A percentile compares a stretch with the other conserved stretches of the same genome.
These are phyloP conservation scores for Pandemis corylana DNA, from an alignment of 2,888 invertebrate species.

Conservation along the genomic window DNA sequence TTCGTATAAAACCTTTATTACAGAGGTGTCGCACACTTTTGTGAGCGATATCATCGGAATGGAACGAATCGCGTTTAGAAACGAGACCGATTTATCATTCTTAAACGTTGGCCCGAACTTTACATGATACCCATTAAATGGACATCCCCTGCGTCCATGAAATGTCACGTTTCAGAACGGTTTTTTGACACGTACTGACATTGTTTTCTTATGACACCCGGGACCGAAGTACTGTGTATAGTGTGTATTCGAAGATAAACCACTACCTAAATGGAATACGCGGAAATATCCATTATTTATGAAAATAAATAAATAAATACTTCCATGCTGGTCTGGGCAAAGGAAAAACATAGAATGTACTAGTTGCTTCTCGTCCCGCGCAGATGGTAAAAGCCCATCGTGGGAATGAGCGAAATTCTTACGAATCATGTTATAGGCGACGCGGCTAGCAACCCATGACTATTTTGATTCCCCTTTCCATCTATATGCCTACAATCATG, in stretches of 20 bases:
- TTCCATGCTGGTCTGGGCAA: too few species aligned
- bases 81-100: slow-evolving; percentile 80
- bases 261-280: not conserved
- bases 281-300: not conserved
- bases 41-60: slow-evolving; percentile 62
- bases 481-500: too few species aligned
- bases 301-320: not conserved
- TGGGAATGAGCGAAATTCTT: too few species aligned
- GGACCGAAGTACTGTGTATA: slow-evolving; percentile 1
- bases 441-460: too few species aligned
- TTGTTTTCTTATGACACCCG: slow-evolving; percentile 29
- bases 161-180: slow-evolving; percentile 75
- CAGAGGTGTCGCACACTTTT: slow-evolving; percentile 74
- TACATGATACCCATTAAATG: slow-evolving; percentile 72
- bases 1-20: slow-evolving; percentile 46
- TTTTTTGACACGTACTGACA: slow-evolving; percentile 62
- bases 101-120: slow-evolving; percentile 71
- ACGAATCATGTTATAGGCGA: too few species aligned
- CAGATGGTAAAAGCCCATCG: too few species aligned
- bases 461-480: too few species aligned
- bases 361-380: too few species aligned
- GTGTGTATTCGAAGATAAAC: not conserved
- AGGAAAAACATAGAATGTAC: too few species aligned
- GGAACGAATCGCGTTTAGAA: slow-evolving; percentile 81
- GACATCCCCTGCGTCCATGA: slow-evolving; percentile 71